phyloP scores from a whole-genome alignment of 2,888 invertebrate genomes.

The Danaus chrysippus region DNA sequence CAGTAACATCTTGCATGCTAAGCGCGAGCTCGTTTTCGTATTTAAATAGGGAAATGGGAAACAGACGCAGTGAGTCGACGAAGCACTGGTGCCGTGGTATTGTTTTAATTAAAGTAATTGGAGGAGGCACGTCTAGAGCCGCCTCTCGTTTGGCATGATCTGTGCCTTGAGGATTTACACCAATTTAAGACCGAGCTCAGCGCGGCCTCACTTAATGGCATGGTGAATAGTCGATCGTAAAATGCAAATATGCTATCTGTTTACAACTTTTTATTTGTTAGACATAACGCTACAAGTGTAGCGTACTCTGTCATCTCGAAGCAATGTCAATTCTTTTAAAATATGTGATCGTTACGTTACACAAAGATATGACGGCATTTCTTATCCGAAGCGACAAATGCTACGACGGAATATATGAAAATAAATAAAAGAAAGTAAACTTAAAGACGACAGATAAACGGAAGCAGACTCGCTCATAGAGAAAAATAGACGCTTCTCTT shows the following conservation, averaged over 20 bases:
- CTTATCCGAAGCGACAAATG: constrained; percentile 53
- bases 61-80: constrained; percentile 75
- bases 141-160: constrained; percentile 72
- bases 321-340: constrained; percentile 3
- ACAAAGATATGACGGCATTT: constrained; percentile 25
- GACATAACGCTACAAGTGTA: constrained; percentile 25
- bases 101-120: constrained; percentile 80
- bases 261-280: constrained; percentile 23
- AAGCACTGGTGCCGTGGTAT: constrained; percentile 73
- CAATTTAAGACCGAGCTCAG: constrained; percentile 71
- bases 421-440: constrained; percentile 65
- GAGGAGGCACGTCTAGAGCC: constrained; percentile 74
- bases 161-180: constrained; percentile 77
- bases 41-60: constrained; percentile 79
- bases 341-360: constrained; percentile 23
- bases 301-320: neutral
- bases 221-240: constrained; percentile 51
- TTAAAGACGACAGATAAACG: constrained; percentile 67
- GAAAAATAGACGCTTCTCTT: constrained; percentile 64
- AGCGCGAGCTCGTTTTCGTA: constrained; percentile 75
- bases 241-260: constrained; percentile 37
- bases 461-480: constrained; percentile 71
- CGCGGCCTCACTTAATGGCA: constrained; percentile 69
- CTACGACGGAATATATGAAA: constrained; percentile 63
- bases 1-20: constrained; percentile 72